Base-by-base conservation (phyloP, 1,140 invertebrate genomes). In the Copidosoma floridanum region DNA sequence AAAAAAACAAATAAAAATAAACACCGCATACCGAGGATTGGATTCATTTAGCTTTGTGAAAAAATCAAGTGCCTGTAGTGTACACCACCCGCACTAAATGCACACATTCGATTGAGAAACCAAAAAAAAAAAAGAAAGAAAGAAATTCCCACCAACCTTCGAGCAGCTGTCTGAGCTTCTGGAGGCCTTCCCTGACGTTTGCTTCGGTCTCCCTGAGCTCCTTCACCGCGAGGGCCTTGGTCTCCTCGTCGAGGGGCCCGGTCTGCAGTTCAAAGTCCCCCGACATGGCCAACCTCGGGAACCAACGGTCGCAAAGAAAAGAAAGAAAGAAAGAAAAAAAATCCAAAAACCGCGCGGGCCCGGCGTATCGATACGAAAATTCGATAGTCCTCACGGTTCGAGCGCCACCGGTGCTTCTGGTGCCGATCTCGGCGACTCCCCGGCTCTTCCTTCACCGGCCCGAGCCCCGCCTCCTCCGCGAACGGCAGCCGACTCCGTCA, bases 161-260 rank as follows among this genome's bases (percentile, higher is more conserved):
- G 0, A 90, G 73, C 12, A 87, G 73, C 66, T 84, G 81, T 50
- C 81, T 79, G 1, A 90, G 74, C 24, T 84, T 83, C 57, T 71
- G 75, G n/a, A 89, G 73, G 14, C 81, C 86, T 16, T 83, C 74
- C 65, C 85, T 81, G 0, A 86, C 81, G 57, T 82, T 82, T 65
- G 88, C 87, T 0, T 87, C 85, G 0, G 83, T 83, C 68, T 91
- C 88, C 41, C 88, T 72, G 1, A 91, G 73, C 72, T 91, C 88
- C 32, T 82, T 82, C 50, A 79, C 75, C 2, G 88, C 88, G 38
- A 86, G 77, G 53, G 83, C 80, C 65, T 78, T 73, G 5, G 72
- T 64, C 46, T 82, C 82, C 57, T 65, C 44, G 48, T 72, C 51
- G 64, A 73, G 14, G 18, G 71, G 46, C 11, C 40, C 63, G 24